phyloP scores from a whole-genome alignment of 1,140 invertebrate genomes.

The Anthonomus grandis region DNA sequence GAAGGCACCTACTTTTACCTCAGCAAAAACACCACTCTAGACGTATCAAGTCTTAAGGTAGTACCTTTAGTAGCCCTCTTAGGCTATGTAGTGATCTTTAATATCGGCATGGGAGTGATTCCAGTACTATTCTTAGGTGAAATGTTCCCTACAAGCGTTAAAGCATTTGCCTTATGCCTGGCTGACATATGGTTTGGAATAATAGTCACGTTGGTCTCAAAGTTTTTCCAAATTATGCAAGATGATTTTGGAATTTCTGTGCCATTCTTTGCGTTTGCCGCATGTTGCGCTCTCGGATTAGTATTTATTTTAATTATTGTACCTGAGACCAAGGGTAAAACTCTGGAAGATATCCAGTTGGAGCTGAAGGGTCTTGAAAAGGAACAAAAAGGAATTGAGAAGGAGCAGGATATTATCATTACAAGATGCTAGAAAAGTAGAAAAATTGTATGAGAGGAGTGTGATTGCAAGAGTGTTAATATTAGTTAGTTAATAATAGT shows the following conservation, averaged over 20 bases:
- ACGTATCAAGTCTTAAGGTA: slow-evolving; percentile 24
- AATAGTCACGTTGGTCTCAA: slow-evolving; percentile 70
- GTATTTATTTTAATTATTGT: slow-evolving; percentile 62
- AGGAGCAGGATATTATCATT: no score
- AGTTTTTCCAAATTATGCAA: slow-evolving; percentile 65
- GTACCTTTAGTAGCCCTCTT: slow-evolving; percentile 67
- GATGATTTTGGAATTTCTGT: slow-evolving; percentile 61
- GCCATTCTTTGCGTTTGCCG: slow-evolving; percentile 72
- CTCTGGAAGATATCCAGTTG: slow-evolving; percentile 55
- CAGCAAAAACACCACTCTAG: slow-evolving; percentile 44
- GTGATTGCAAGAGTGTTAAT: no score
- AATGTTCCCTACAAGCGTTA: slow-evolving; percentile 67
- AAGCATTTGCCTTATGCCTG: slow-evolving; percentile 65
- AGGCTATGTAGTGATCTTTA: slow-evolving; percentile 66
- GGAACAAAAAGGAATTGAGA: slow-evolving; percentile 3
- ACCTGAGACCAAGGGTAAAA: slow-evolving; percentile 83
- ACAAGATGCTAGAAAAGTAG: no score
- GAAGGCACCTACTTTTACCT: slow-evolving; percentile 62
- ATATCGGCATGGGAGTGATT: slow-evolving; percentile 67
- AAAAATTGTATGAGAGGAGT: no score
- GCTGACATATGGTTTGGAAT: slow-evolving; percentile 67
- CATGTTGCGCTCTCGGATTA: slow-evolving; percentile 60
- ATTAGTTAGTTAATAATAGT: no score
- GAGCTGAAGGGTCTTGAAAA: slow-evolving; percentile 33
- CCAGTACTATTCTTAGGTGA: slow-evolving; percentile 71